A percentile compares a stretch with the other conserved stretches of the same genome.
These are phyloP conservation scores for Brachionus rotundiformis DNA, from an alignment of 1,140 invertebrate species.

Conservation along the genomic window DNA sequence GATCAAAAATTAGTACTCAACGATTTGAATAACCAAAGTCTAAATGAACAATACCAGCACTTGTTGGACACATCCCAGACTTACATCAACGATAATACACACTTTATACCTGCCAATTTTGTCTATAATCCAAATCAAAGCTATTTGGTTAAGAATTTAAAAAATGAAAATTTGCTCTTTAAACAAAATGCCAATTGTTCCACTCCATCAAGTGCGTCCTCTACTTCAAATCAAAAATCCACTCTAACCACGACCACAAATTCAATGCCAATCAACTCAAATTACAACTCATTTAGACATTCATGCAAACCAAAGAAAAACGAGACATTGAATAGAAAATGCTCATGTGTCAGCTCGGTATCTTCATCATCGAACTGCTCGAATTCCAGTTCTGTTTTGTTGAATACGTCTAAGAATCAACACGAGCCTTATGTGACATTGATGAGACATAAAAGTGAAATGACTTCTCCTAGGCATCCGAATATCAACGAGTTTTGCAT, in stretches of 20 bases:
- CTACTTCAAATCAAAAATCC: constrained; percentile 22
- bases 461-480: background rate
- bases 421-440: background rate
- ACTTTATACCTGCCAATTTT: constrained; percentile 5
- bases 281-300: background rate
- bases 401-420: background rate
- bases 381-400: background rate
- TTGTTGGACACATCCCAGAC: constrained; percentile 3
- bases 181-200: background rate
- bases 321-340: constrained; percentile 26
- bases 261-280: background rate
- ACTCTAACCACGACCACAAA: background rate
- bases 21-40: constrained; percentile 19
- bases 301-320: background rate
- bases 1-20: background rate
- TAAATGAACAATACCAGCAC: constrained; percentile 44
- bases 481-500: constrained; percentile 10
- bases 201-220: background rate
- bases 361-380: constrained; percentile 39
- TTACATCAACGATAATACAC: background rate
- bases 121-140: background rate
- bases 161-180: constrained; percentile 36
- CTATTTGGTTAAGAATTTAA: constrained; percentile 24
- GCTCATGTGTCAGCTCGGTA: constrained; percentile 17
- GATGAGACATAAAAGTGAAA: background rate